Evolutionary conservation across 2,113 vertebrate genomes (phyloP), one percentile per base, ranked within the genome.

Genomic region (Tetrao urogallus): DNA sequence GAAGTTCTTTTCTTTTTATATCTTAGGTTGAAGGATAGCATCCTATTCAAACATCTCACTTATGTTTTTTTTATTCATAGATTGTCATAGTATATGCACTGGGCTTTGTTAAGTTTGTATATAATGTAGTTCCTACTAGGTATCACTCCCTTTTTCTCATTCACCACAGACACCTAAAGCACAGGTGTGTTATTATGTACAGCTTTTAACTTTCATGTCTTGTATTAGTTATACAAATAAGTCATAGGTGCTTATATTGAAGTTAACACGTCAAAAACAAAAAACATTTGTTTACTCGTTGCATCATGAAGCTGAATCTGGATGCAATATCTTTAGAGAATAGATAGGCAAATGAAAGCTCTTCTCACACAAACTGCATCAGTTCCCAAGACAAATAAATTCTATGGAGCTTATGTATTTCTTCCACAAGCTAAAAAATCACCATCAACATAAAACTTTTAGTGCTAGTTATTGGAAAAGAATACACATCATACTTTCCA

Each of bases 11-110:
- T 78, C 90, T 82, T 75, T 74, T 58, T 34, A 7, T 60, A 52
- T 61, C 48, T 92, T 43, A 81, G 74, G 73, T 87, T 94, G 34
- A 47, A 86, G 73, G 89, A 80, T 17, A 89, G 72, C 72, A 89
- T 7, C 67, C 40, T 72, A 76, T 69, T 93, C 72, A 73, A 78
- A 58, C 52, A 74, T 85, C 71, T 52, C 84, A 88, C 89, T 87
- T 92, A n/a, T 81, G 88, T 65, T 95, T 79, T 76, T 5, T 10
- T 10, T 87, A 30, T 48, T 77, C 67, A 25, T 9, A 85, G 89
- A 63, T 89, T 34, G 50, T 42, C 52, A 60, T 70, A 92, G 12
- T 40, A 27, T 43, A 86, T 4, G 1, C 13, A 57, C 38, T 80
- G 27, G 17, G 8, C 11, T 63, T 60, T 57, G 56, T 48, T 57